These are phyloP conservation scores for Cheilosia vernalis DNA, from an alignment of 2,888 invertebrate genomes.

Conservation along the genomic window DNA sequence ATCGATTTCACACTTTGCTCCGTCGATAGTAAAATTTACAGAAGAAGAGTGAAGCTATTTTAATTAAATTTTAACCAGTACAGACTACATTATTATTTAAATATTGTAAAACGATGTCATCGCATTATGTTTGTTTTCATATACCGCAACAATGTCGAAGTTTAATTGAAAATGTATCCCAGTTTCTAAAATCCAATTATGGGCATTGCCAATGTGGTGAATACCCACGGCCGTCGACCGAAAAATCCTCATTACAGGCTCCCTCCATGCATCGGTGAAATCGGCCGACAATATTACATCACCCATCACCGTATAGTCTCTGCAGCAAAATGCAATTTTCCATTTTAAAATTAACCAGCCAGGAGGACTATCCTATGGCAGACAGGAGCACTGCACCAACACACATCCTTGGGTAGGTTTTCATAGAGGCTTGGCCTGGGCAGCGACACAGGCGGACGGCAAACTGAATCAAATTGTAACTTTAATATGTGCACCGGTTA, in stretches of 20 bases:
- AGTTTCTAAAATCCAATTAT: constrained; percentile 67
- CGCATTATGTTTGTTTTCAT: constrained; percentile 52
- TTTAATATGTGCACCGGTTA: constrained; percentile 20
- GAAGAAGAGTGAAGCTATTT: too few relatives aligned
- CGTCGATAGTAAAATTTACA: too few relatives aligned
- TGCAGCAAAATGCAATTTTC: constrained; percentile 56
- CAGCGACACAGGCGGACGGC: constrained; percentile 17
- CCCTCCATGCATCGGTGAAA: neutral
- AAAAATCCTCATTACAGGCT: constrained; percentile 52
- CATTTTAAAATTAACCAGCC: constrained; percentile 43
- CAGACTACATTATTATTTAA: neutral
- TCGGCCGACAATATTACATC: constrained; percentile 29
- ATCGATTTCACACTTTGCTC: too few relatives aligned
- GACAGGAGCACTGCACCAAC: constrained; percentile 13
- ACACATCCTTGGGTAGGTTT: neutral
- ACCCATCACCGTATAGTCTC: constrained; percentile 12
- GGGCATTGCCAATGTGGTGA: constrained; percentile 33
- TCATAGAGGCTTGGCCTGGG: constrained; percentile 16
- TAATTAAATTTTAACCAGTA: too few relatives aligned
- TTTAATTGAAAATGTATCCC: constrained; percentile 65
- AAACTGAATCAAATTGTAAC: constrained; percentile 64
- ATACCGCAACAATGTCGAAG: constrained; percentile 53
- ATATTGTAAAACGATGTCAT: constrained; percentile 1
- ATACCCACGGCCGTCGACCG: constrained; percentile 17
- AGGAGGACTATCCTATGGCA: neutral